These are phyloP conservation scores for Hyposoter dolosus DNA, from an alignment of 2,888 invertebrate species.

Conservation along the genomic window DNA sequence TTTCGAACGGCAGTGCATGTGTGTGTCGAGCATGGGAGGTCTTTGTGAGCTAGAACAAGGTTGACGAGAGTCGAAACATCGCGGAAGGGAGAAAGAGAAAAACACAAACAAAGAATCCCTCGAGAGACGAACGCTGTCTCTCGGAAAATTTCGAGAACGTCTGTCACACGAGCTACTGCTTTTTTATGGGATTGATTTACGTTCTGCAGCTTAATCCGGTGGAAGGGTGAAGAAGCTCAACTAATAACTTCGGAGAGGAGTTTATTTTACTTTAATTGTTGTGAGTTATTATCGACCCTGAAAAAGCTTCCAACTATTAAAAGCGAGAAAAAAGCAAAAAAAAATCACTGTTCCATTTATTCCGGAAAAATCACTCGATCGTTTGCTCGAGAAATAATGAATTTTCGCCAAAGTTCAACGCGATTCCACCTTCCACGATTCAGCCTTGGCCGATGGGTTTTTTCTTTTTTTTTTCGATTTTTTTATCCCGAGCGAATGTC, in stretches of 20 bases:
- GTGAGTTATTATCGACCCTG: not conserved
- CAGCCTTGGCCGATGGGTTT: no score
- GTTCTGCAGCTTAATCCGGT: not conserved
- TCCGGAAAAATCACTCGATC: no score
- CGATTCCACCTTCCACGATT: no score
- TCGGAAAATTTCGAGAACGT: slow-evolving; percentile 22
- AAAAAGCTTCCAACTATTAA: not conserved
- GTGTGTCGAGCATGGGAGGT: not conserved
- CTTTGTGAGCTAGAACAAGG: slow-evolving; percentile 33
- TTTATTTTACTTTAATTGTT: not conserved
- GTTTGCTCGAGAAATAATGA: no score
- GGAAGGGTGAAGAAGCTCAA: not conserved
- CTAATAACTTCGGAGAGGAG: not conserved
- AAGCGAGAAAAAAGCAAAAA: not conserved
- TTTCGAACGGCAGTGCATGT: not conserved
- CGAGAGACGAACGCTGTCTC: slow-evolving; percentile 27
- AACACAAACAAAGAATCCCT: slow-evolving; percentile 36
- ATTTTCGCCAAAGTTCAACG: no score
- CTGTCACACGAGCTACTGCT: slow-evolving; percentile 40
- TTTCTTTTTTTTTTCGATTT: no score
- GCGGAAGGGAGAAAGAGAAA: slow-evolving; percentile 30
- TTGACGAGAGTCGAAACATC: slow-evolving; percentile 56
- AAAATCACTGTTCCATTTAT: no score
- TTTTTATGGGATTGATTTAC: slow-evolving; percentile 49
- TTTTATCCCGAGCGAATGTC: no score